Base-by-base conservation (phyloP, 2,888 invertebrate species). In the Drosophila fungiperda region DNA sequence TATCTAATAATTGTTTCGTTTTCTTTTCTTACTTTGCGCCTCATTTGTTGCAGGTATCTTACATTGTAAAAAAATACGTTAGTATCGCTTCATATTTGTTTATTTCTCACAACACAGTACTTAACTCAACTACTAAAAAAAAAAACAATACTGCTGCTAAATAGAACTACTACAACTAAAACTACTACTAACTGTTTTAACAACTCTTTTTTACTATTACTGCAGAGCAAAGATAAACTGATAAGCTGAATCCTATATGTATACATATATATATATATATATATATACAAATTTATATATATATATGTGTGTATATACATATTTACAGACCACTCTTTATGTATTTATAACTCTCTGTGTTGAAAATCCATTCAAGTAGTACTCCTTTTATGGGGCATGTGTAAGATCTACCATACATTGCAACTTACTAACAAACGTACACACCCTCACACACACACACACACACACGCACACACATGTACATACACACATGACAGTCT, bases 1-100 rank as follows among this genome's bases (percentile, higher is more conserved):
- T 73, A 69, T 86, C 88, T 86, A 88, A 86, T 86, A 86, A 88
- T 66, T 83, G 75, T 86, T 88, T 86, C 71, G 82, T 86, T 86
- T 86, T 86, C 86, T 86, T 88, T 86, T 86, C 83, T 80, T 88
- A 90, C 87, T 90, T 87, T 88, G 87, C 87, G 89, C 89, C 78
- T 87, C 87, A 87, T 90, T 76, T 91, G 85, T 87, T 86, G 77
- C 91, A 91, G 91, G 91, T 91, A 84, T 91, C 87, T 91, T 91
- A 91, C 90, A 91, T 91, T 90, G 90, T 91, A 90, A 91, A 91
- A 89, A 91, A 90, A 91, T 91, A 91, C 90, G 90, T 91, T 91
- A 91, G 90, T 91, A 91, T 91, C 88, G 87, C 88, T 84, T 87
- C 84, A 89, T 87, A 75, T 71, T 45, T 87, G 67, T 83, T 80